Conservation (phyloP, 2,888 invertebrate species). For the Gortyna flavago region DNA sequence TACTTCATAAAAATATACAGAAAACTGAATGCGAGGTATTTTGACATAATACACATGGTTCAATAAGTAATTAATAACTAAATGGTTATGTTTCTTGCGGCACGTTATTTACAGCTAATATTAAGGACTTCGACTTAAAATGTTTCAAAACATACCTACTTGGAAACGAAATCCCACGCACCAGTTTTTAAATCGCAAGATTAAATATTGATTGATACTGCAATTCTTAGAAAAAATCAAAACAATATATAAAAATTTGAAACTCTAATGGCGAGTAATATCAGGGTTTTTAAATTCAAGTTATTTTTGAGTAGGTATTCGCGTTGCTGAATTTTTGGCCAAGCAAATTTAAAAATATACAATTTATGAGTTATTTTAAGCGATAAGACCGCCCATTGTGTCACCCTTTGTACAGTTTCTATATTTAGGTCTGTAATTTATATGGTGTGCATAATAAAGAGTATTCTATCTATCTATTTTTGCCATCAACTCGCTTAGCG, state of each 20-base stretch:
- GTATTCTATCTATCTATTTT: too few relatives aligned
- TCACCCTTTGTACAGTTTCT: too few relatives aligned
- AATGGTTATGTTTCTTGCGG: conserved; percentile 22
- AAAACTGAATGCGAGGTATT: conserved; percentile 27
- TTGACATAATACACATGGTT: conserved; percentile 28
- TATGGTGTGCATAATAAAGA: too few relatives aligned
- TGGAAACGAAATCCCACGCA: conserved; percentile 42
- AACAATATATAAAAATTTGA: too few relatives aligned
- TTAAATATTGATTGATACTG: background rate
- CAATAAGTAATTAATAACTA: conserved; percentile 13
- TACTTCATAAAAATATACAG: conserved; percentile 22
- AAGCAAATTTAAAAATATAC: background rate
- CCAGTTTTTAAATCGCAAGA: conserved; percentile 20
- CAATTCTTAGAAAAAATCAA: background rate
- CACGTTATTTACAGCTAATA: conserved; percentile 14
- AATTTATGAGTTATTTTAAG: background rate
- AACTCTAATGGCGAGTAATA: background rate
- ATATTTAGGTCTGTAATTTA: too few relatives aligned
- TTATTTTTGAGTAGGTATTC: background rate
- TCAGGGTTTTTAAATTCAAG: background rate
- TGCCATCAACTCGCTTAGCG: background rate
- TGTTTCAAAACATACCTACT: conserved; percentile 28
- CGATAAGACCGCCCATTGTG: too few relatives aligned
- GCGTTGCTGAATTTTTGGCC: background rate
- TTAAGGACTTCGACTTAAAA: conserved; percentile 1